A percentile compares a stretch with the other conserved stretches of the same genome.
phyloP scores from a whole-genome alignment of 1,140 invertebrate genomes.

The Eriocheir sinensis region DNA sequence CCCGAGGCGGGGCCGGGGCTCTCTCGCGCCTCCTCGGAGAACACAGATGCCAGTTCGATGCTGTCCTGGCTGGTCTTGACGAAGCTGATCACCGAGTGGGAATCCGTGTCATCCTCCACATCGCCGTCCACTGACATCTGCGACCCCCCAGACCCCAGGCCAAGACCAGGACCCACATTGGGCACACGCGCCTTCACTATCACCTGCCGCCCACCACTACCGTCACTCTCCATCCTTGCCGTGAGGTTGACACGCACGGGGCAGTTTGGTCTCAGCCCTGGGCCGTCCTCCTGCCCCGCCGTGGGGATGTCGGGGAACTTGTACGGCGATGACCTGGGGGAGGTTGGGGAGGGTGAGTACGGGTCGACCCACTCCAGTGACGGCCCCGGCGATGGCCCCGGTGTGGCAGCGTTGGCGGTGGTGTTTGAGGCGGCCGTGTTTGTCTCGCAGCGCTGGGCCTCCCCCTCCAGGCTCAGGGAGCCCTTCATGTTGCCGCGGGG shows the following conservation, averaged over 20 bases:
- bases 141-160: conserved; percentile 26
- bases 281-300: conserved; percentile 57
- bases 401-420: not conserved
- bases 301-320: conserved; percentile 60
- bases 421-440: not conserved
- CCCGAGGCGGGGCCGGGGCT: conserved; percentile 39
- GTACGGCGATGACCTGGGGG: conserved; percentile 44
- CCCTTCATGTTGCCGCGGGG: conserved; percentile 78
- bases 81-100: conserved; percentile 59
- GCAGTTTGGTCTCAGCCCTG: conserved; percentile 44
- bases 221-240: not conserved
- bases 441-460: conserved; percentile 70
- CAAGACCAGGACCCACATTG: conserved; percentile 36
- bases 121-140: conserved; percentile 69
- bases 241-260: conserved; percentile 50
- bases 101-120: conserved; percentile 61
- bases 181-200: conserved; percentile 68
- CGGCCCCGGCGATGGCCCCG: conserved; percentile 47
- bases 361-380: conserved; percentile 74
- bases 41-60: conserved; percentile 75
- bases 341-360: conserved; percentile 69
- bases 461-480: conserved; percentile 77
- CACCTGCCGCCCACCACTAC: conserved; percentile 50
- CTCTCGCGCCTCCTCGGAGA: conserved; percentile 73
- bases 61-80: conserved; percentile 77